These are phyloP conservation scores for Eucidaris tribuloides DNA, from an alignment of 35 echinoderm and acorn worm genomes.

Conservation along the genomic window DNA sequence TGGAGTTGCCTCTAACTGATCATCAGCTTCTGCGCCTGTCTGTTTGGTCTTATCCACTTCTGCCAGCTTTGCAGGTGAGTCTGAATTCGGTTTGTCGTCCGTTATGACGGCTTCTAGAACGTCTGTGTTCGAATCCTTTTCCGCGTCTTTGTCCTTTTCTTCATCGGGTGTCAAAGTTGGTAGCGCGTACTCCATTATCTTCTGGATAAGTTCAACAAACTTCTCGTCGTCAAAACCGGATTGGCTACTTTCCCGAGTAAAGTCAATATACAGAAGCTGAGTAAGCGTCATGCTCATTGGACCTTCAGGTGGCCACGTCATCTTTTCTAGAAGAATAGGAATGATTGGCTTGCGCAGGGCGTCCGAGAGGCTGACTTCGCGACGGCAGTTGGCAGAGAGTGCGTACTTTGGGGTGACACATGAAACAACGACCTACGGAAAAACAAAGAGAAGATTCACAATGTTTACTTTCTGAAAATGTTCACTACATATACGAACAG, in stretches of 20 bases:
- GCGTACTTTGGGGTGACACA: constrained; percentile 87
- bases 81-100: too few relatives aligned
- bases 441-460: too few relatives aligned
- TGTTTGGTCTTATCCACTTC: too few relatives aligned
- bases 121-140: too few relatives aligned
- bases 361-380: constrained; percentile 87
- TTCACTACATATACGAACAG: too few relatives aligned
- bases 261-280: constrained; percentile 92
- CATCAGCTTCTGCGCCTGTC: too few relatives aligned
- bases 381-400: constrained; percentile 83
- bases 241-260: constrained; percentile 50
- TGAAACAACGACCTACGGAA: constrained; percentile 93
- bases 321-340: constrained; percentile 57
- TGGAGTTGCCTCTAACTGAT: too few relatives aligned
- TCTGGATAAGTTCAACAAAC: constrained; percentile 69
- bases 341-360: constrained; percentile 84
- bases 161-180: neutral
- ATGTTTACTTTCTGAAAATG: too few relatives aligned
- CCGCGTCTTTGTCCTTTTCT: neutral
- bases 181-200: constrained; percentile 48
- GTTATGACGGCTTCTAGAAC: too few relatives aligned
- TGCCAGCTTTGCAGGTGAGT: too few relatives aligned
- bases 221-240: constrained; percentile 58
- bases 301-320: constrained; percentile 88
- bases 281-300: constrained; percentile 95